Percentiles rank a stretch among this genome's conserved stretches.
Conservation (phyloP, 1,140 invertebrate species). For the Lordiphosa collinella region DNA sequence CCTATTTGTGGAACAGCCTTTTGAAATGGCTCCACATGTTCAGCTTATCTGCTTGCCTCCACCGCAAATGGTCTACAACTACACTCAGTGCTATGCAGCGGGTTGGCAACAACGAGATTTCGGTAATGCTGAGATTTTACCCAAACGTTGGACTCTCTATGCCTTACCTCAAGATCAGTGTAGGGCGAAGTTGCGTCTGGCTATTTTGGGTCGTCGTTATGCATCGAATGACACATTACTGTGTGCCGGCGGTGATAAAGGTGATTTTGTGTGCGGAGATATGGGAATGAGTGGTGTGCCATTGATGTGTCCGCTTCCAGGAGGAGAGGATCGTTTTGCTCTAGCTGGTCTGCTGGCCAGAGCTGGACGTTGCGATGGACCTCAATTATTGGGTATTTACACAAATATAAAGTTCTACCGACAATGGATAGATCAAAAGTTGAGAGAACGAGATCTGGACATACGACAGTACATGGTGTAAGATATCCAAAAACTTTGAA, state of each 20-base stretch:
- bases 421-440: slow-evolving; percentile 49
- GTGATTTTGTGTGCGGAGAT: slow-evolving; percentile 43
- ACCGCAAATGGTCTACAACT: slow-evolving; percentile 32
- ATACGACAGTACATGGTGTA: slow-evolving; percentile 49
- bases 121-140: slow-evolving; percentile 19
- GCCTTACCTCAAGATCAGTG: slow-evolving; percentile 51
- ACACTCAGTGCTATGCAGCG: slow-evolving; percentile 50
- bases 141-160: slow-evolving; percentile 40
- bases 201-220: slow-evolving; percentile 39
- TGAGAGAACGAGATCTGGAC: slow-evolving; percentile 48
- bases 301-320: slow-evolving; percentile 44
- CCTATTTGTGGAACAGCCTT: slow-evolving; percentile 30
- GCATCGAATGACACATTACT: slow-evolving; percentile 40
- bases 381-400: slow-evolving; percentile 50
- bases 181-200: slow-evolving; percentile 34
- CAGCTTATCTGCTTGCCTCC: slow-evolving; percentile 52
- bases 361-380: slow-evolving; percentile 35
- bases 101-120: slow-evolving; percentile 46
- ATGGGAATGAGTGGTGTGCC: slow-evolving; percentile 32
- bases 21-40: slow-evolving; percentile 24
- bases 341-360: slow-evolving; percentile 47
- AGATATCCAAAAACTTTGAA: neutral
- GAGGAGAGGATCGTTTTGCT: slow-evolving; percentile 28
- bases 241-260: slow-evolving; percentile 52
- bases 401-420: slow-evolving; percentile 45